Percentiles rank a stretch among this genome's conserved stretches.
Conservation (phyloP, 2,113 vertebrate species). For the Datnioides undecimradiatus region DNA sequence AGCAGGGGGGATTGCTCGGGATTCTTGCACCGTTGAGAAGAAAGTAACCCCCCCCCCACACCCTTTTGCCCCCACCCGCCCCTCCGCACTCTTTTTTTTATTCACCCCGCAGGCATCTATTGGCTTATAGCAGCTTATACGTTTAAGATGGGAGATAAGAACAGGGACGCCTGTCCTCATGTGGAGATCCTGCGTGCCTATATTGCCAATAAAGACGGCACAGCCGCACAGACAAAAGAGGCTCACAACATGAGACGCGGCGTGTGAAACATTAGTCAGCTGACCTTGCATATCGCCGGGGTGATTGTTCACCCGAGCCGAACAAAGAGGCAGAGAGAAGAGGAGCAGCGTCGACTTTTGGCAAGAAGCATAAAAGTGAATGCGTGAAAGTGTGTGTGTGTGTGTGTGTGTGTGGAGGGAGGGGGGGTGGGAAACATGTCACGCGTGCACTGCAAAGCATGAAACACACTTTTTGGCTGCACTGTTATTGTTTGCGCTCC, state of each 20-base stretch:
- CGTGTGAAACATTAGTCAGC: slow-evolving; percentile 42
- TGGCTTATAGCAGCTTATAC: slow-evolving; percentile 70
- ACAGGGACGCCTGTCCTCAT: slow-evolving; percentile 42
- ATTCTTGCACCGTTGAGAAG: slow-evolving; percentile 39
- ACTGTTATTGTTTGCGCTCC: slow-evolving; percentile 33
- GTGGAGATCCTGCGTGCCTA: slow-evolving; percentile 39
- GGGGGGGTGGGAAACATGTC: too few species aligned
- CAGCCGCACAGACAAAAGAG: slow-evolving; percentile 47
- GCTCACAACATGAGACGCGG: slow-evolving; percentile 38
- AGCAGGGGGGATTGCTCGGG: slow-evolving; percentile 60
- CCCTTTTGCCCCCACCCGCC: too few species aligned
- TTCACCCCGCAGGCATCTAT: slow-evolving; percentile 53
- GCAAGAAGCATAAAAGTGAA: not conserved
- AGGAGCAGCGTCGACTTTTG: slow-evolving; percentile 6
- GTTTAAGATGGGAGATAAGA: slow-evolving; percentile 69
- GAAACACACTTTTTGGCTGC: not conserved
- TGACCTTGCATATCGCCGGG: slow-evolving; percentile 59
- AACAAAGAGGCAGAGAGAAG: slow-evolving; percentile 32
- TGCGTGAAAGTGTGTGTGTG: slow-evolving; percentile 4
- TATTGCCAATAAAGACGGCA: slow-evolving; percentile 56
- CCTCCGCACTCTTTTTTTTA: too few species aligned
- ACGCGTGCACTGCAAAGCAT: slow-evolving; percentile 1
- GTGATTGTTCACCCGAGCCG: slow-evolving; percentile 24
- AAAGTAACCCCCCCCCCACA: slow-evolving; percentile 64
- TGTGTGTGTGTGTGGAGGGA: too few species aligned